Conservation (phyloP, 2,888 invertebrate species). For the Amphipyra tragopoginis region DNA sequence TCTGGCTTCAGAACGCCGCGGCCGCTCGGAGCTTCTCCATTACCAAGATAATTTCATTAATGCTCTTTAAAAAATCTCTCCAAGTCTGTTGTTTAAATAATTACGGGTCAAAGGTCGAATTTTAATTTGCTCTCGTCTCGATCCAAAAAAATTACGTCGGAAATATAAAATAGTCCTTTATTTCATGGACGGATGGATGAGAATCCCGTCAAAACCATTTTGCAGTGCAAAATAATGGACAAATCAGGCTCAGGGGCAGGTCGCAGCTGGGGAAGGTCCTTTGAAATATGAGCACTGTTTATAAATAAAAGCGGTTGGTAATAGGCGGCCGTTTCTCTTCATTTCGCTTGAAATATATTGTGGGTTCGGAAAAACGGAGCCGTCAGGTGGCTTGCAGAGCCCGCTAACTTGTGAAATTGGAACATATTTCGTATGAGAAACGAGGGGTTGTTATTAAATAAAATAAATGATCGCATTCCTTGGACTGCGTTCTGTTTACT, state of each 20-base stretch:
- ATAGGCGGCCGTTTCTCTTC: constrained; percentile 75
- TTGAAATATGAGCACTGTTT: constrained; percentile 75
- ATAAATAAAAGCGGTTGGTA: constrained; percentile 76
- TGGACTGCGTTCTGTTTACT: constrained; percentile 6
- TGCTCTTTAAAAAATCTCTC: constrained; percentile 67
- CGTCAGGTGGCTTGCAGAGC: constrained; percentile 34
- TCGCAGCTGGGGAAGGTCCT: constrained; percentile 55
- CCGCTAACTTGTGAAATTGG: constrained; percentile 35
- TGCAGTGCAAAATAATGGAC: constrained; percentile 56
- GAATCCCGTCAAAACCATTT: constrained; percentile 56
- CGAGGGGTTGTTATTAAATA: constrained; percentile 19
- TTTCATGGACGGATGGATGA: constrained; percentile 44
- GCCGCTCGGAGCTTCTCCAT: constrained; percentile 62
- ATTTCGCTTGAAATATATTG: constrained; percentile 67
- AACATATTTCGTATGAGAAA: constrained; percentile 28
- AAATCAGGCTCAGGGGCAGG: constrained; percentile 52
- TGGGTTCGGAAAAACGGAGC: constrained; percentile 45
- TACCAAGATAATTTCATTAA: constrained; percentile 78
- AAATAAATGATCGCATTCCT: constrained; percentile 23
- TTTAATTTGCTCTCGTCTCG: constrained; percentile 52
- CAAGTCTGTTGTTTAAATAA: constrained; percentile 73
- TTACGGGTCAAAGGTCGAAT: constrained; percentile 62
- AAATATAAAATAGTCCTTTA: constrained; percentile 54
- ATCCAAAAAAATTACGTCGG: constrained; percentile 32
- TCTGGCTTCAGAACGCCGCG: constrained; percentile 53